These are phyloP conservation scores for Cyprinodon diabolis DNA, from an alignment of 2,797 vertebrate genomes.

Conservation along the genomic window DNA sequence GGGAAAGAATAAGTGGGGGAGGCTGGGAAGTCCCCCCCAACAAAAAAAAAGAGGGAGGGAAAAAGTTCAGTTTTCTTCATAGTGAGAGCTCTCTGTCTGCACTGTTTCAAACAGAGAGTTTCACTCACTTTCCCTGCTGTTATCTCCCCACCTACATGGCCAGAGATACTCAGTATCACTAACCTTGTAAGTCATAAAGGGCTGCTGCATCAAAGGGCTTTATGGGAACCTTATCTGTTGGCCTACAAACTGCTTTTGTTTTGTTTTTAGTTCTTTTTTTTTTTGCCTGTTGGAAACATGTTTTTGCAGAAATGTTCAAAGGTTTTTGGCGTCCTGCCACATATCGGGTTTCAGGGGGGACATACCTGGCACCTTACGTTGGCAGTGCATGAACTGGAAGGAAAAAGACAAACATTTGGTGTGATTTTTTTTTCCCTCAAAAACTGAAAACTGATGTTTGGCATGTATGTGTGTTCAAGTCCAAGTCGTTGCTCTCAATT, in stretches of 20 bases:
- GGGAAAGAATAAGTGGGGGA: constrained; percentile 31
- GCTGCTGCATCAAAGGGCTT: constrained; percentile 24
- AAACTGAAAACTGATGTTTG: not conserved
- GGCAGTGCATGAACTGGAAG: not conserved
- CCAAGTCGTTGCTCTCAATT: too few relatives aligned
- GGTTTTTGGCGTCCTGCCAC: not conserved
- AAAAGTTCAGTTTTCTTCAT: constrained; percentile 36
- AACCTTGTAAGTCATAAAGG: constrained; percentile 45
- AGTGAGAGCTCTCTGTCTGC: constrained; percentile 35
- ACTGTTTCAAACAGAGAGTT: constrained; percentile 45
- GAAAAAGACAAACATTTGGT: not conserved
- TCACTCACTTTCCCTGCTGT: constrained; percentile 46
- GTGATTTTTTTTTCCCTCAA: not conserved
- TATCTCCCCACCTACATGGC: constrained; percentile 59
- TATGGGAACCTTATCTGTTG: constrained; percentile 33
- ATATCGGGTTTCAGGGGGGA: not conserved
- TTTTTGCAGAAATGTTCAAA: not conserved
- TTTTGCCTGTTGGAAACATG: not conserved
- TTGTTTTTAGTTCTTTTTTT: constrained; percentile 13
- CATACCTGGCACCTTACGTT: too few relatives aligned
- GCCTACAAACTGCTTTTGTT: constrained; percentile 10
- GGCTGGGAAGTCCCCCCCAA: constrained; percentile 60
- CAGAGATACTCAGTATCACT: constrained; percentile 25
- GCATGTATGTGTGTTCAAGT: not conserved
- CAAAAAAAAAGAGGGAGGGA: constrained; percentile 16